Evolutionary conservation across 2,888 invertebrate species (phyloP), one percentile per base, ranked within the genome.

Genomic region (Drosophila hamatofila): DNA sequence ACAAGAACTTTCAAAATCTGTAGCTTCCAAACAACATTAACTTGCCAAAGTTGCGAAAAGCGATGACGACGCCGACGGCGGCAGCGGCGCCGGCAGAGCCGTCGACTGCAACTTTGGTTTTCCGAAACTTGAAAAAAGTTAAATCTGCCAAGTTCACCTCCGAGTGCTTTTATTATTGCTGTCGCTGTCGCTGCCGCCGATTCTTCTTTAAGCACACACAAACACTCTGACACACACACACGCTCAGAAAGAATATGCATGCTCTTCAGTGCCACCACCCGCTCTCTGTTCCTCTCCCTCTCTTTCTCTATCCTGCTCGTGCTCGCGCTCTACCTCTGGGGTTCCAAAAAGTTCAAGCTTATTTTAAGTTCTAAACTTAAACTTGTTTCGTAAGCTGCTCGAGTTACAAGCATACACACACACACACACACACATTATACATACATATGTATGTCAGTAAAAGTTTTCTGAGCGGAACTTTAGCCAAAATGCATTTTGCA

Each of bases 1-100:
- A 91, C 88, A 87, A 91, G 90, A 91, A 92, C 92, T 91, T 91
- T 91, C 88, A 89, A 83, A 88, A 90, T 87, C 81, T 86, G 84
- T 90, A 91, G 90, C 91, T 91, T 91, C 91, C 91, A 91, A 83
- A 87, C 76, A 60, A 80, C 79, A 82, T 83, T 85, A 86, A 90
- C 89, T 81, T 86, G 74, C 88, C 88, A 89, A 90, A 90, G 82
- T 88, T 79, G 76, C 73, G 63, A 64, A 64, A 72, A 41, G 62
- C 68, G 64, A 37, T 25, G 46, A 23, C 35, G 69, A n/a, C 48
- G 27, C 6, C 12, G 37, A 27, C 51, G 27, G 27, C 49, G 52
- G 21, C 62, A 6, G 27, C 57, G 46, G 44, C 61, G 62, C 48
- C 21, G 66, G 6, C 39, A 3, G 54, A 3, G 54, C 11, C 3